Percentiles rank a stretch among this genome's conserved stretches.
Evolutionary conservation across 2,113 vertebrate species (phyloP).

Genomic region (Ammodytes dubius): DNA sequence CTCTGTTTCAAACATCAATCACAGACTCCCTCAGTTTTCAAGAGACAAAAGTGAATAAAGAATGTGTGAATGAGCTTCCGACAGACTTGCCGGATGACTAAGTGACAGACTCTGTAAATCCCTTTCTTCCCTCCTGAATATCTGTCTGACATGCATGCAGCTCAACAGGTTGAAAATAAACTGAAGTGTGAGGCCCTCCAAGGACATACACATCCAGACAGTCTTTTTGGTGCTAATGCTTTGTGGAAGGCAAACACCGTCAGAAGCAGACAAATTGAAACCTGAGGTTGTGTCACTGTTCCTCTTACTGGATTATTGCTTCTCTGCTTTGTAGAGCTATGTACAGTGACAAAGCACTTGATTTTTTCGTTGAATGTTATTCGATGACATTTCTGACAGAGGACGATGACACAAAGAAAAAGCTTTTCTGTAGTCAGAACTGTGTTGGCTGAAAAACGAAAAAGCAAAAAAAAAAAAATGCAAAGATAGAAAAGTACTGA

Average conservation of each 20-base stretch:
- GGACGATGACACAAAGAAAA: not conserved
- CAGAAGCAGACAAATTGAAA: constrained; percentile 36
- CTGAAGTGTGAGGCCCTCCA: constrained; percentile 20
- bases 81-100: not conserved
- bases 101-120: constrained; percentile 26
- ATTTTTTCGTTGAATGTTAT: not conserved
- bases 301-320: not conserved
- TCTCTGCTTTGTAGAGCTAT: not conserved
- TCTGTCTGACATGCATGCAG: constrained; percentile 3
- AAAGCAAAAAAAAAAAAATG: not conserved
- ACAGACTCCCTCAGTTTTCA: not conserved
- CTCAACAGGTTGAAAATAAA: constrained; percentile 39
- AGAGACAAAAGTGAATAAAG: constrained; percentile 5
- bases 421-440: not conserved
- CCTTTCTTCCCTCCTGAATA: constrained; percentile 3
- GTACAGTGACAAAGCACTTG: not conserved
- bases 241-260: constrained; percentile 32
- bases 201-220: constrained; percentile 25
- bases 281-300: constrained; percentile 12
- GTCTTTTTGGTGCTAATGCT: constrained; percentile 10
- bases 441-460: not conserved
- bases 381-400: not conserved
- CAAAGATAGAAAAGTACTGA: not conserved
- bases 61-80: constrained; percentile 30
- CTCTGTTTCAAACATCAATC: constrained; percentile 22